Conservation (phyloP, 2,888 invertebrate species). For the Salticus scenicus region DNA sequence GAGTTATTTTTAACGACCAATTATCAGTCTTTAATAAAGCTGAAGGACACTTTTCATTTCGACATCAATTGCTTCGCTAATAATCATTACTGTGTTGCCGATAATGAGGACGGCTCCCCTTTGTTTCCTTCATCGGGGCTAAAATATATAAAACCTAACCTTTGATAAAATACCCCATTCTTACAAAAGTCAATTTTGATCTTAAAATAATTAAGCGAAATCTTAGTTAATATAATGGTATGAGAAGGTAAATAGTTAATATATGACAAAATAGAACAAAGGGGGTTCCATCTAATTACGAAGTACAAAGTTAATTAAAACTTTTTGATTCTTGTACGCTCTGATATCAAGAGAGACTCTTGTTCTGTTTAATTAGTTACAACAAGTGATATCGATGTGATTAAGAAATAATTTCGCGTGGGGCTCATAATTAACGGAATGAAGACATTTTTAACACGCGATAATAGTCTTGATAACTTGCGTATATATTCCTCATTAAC, state of each 20-base stretch:
- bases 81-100: not conserved
- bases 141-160: not conserved
- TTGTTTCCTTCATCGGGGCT: not conserved
- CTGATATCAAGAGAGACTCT: no score
- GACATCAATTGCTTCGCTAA: slow-evolving; percentile 1
- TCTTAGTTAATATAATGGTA: not conserved
- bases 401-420: no score
- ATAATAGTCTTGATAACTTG: no score
- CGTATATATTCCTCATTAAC: no score
- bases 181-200: not conserved
- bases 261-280: not conserved
- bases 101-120: not conserved
- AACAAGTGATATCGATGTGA: no score
- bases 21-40: not conserved
- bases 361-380: no score
- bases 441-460: no score
- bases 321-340: no score
- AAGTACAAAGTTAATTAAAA: not conserved
- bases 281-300: not conserved
- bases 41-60: slow-evolving; percentile 17
- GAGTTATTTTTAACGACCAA: slow-evolving; percentile 11
- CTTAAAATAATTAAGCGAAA: not conserved
- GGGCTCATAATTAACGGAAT: no score
- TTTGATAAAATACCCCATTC: not conserved
- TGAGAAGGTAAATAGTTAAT: not conserved